Evolutionary conservation across 1,140 invertebrate genomes (phyloP).

Genomic region (Condylostylus longicornis): DNA sequence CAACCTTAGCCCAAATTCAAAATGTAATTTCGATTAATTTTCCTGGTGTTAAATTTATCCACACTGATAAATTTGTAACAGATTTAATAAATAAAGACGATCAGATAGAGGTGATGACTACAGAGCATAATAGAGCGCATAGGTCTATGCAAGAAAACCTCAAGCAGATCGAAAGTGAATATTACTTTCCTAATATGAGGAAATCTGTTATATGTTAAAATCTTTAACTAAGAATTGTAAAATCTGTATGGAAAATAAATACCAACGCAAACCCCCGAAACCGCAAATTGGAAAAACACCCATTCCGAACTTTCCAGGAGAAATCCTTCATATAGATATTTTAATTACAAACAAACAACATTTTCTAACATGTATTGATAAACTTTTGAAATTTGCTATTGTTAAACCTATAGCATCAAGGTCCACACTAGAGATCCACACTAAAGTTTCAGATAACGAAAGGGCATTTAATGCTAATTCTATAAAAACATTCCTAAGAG

Average conservation of each 20-base stretch:
- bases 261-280: conserved; percentile 1
- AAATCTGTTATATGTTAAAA: too few species aligned
- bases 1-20: neutral
- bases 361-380: conserved; percentile 5
- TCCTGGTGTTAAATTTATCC: neutral
- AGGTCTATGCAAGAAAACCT: neutral
- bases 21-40: neutral
- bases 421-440: too few species aligned
- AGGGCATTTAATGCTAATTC: too few species aligned
- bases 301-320: conserved; percentile 1
- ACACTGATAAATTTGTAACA: conserved; percentile 4
- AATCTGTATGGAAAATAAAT: conserved; percentile 5
- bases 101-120: conserved; percentile 2
- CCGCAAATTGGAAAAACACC: conserved; percentile 3
- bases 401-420: too few species aligned
- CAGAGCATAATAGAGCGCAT: conserved; percentile 4
- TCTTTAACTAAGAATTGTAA: neutral
- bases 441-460: too few species aligned
- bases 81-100: conserved; percentile 2
- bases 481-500: too few species aligned
- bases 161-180: too few species aligned
- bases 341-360: neutral
- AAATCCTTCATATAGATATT: conserved; percentile 4
- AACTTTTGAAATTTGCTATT: conserved; percentile 6
- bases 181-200: too few species aligned